phyloP scores from a whole-genome alignment of 23 tunicate species.

The Styela plicata region DNA sequence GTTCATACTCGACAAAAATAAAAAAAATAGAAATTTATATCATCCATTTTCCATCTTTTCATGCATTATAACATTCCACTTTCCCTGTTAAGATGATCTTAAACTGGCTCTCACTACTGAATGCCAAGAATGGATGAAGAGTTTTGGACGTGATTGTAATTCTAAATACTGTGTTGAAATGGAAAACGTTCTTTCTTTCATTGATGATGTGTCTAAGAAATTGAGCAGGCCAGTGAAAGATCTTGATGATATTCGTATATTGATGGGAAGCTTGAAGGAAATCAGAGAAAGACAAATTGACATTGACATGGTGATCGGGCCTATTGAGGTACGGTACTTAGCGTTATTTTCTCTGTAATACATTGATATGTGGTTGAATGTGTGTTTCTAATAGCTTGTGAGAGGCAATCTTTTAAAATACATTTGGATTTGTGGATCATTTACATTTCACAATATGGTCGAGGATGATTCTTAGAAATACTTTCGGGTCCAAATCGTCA shows the following conservation, averaged over 20 bases:
- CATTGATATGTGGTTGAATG: too few species aligned
- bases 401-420: too few species aligned
- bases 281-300: constrained; percentile 86
- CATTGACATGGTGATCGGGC: constrained; percentile 81
- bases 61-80: too few species aligned
- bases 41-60: too few species aligned
- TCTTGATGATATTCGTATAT: constrained; percentile 89
- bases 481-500: too few species aligned
- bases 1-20: too few species aligned
- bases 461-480: too few species aligned
- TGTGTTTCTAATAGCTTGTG: too few species aligned
- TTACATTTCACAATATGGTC: too few species aligned
- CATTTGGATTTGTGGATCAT: too few species aligned
- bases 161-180: constrained; percentile 61
- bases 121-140: constrained; percentile 80
- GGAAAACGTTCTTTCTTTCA: constrained; percentile 83
- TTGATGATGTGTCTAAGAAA: constrained; percentile 94
- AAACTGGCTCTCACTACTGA: constrained; percentile 80
- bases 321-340: constrained; percentile 69
- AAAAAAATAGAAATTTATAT: too few species aligned
- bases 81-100: constrained; percentile 56
- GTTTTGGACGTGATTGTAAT: constrained; percentile 75
- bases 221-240: constrained; percentile 84
- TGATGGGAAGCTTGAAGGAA: constrained; percentile 89
- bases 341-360: too few species aligned